A percentile compares a stretch with the other conserved stretches of the same genome.
phyloP scores from a whole-genome alignment of 2,113 vertebrate species.

The Lepisosteus osseus region DNA sequence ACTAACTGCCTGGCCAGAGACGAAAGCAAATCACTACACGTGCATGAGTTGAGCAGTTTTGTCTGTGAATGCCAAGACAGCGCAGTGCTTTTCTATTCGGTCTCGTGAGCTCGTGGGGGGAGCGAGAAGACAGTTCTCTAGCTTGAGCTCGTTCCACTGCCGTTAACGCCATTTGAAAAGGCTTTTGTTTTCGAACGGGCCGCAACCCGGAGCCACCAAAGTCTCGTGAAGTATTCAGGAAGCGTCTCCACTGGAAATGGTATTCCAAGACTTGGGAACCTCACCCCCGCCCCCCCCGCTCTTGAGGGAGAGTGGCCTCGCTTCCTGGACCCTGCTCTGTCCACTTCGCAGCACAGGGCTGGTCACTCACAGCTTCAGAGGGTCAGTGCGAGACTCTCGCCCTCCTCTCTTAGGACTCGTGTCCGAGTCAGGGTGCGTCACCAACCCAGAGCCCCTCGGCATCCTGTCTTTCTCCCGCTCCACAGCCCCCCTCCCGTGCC shows the following conservation, averaged over 20 bases:
- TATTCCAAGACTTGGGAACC: not conserved
- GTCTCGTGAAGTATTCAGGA: not conserved
- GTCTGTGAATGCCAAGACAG: no score
- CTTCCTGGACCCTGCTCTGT: not conserved
- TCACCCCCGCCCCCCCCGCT: no score
- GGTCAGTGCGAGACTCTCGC: not conserved
- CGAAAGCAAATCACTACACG: not conserved
- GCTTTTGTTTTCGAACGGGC: not conserved
- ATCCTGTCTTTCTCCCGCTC: slow-evolving; percentile 4
- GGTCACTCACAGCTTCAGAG: no score
- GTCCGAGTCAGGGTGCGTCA: not conserved
- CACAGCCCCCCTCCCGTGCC: not conserved
- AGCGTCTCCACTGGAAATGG: not conserved
- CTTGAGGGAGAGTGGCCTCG: no score
- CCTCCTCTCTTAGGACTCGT: not conserved
- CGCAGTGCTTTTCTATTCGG: no score
- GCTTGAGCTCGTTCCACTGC: no score
- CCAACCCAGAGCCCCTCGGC: not conserved
- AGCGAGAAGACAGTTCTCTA: no score
- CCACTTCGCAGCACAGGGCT: not conserved
- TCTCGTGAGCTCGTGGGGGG: no score
- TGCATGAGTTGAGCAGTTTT: not conserved
- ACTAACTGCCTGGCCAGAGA: not conserved
- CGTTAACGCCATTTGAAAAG: no score
- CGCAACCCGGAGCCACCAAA: not conserved